Conservation (phyloP, 2,888 invertebrate species). For the Ophion ventricosus region DNA sequence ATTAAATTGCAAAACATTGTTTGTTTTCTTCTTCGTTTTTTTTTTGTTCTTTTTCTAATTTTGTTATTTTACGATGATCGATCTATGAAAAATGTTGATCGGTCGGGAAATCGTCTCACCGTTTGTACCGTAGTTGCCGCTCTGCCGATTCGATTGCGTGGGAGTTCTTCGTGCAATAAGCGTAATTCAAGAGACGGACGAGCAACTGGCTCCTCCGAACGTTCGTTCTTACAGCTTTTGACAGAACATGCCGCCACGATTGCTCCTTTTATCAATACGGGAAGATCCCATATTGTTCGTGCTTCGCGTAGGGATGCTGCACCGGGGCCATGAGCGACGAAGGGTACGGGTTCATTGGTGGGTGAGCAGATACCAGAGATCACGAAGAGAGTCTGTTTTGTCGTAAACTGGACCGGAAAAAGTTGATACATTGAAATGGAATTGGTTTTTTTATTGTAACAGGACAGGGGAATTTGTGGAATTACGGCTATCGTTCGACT, state of each 20-base stretch:
- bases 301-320: constrained; percentile 63
- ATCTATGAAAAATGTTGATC: not conserved
- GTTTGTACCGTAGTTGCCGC: constrained; percentile 35
- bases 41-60: too few relatives aligned
- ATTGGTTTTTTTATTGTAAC: not conserved
- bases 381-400: constrained; percentile 72
- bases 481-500: not conserved
- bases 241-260: constrained; percentile 62
- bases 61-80: not conserved
- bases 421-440: not conserved
- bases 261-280: constrained; percentile 61
- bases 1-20: constrained; percentile 4
- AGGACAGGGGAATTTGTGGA: not conserved
- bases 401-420: constrained; percentile 63
- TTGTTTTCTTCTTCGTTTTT: not conserved
- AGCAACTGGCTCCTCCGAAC: constrained; percentile 41
- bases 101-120: constrained; percentile 58
- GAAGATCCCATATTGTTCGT: constrained; percentile 69
- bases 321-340: constrained; percentile 74
- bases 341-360: constrained; percentile 62
- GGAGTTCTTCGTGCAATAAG: constrained; percentile 26
- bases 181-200: constrained; percentile 12
- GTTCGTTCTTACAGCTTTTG: constrained; percentile 56
- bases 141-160: constrained; percentile 56
- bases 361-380: constrained; percentile 66